Evolutionary conservation across 2,888 invertebrate species (phyloP), one percentile per base, ranked within the genome.

Genomic region (Drosophila siamana): DNA sequence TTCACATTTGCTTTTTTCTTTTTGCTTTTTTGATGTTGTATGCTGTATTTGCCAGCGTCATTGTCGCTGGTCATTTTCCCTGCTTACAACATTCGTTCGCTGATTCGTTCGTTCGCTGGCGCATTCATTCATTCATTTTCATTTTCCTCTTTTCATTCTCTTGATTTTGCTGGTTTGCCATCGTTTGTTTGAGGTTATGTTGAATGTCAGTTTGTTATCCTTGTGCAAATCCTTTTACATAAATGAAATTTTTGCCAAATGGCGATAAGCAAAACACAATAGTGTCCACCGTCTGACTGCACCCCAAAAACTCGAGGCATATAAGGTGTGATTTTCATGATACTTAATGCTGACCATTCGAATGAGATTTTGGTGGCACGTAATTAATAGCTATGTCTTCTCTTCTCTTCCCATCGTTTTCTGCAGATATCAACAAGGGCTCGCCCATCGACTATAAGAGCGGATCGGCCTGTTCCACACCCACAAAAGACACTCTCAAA

Each of bases 401-500:
- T 47, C 38, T 30, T 19, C 2, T 16, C 5, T 9, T 19, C 11
- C 33, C 11, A 36, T 2, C 11, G 26, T 89, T 82, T n/a, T 11
- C 28, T 80, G 73, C 94, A 97, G 97, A 97, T 94, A 96, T 97
- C 80, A 96, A 96, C 93, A 97, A 97, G 93, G 97, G 96, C 94
- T 95, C 96, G 90, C 95, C 96, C 91, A 95, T 96, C 94, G 97
- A 97, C 93, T 97, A 97, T 93, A 97, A 96, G 93, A 96, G 96
- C 91, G 92, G 92, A 69, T 97, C 97, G 71, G 96, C 97, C 91
- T 97, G 97, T 93, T 96, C 96, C 93, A 97, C 97, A 94, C 97
- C 97, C 87, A 95, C 95, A 92, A 95, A 95, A 93, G 95, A 95
- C 90, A 94, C 94, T 91, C 90, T 93, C 78, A 93, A 93, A 92